Evolutionary conservation across 2,888 invertebrate genomes (phyloP).

Genomic region (Oligia strigilis): DNA sequence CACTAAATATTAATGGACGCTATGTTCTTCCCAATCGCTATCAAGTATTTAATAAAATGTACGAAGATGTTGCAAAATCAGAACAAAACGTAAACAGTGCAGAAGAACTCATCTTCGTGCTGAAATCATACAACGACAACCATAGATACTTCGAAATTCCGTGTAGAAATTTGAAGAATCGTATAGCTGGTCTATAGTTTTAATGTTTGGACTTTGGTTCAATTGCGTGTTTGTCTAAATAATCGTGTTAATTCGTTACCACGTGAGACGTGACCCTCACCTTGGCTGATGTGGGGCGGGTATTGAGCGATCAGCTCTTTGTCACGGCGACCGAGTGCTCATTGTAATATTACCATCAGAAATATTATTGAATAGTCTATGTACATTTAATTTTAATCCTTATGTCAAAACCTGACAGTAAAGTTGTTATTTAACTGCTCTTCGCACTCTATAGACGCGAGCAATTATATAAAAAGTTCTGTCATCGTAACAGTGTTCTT

Average conservation of each 20-base stretch:
- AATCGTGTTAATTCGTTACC: conserved; percentile 16
- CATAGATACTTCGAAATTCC: background rate
- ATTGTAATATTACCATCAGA: background rate
- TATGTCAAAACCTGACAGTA: background rate
- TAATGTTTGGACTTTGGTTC: conserved; percentile 3
- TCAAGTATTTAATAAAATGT: conserved; percentile 8
- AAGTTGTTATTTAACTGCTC: background rate
- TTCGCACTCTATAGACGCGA: too few species aligned
- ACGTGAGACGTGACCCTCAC: conserved; percentile 56
- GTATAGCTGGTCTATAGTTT: background rate
- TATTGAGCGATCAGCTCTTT: conserved; percentile 25
- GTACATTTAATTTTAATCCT: background rate
- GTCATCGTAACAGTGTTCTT: background rate
- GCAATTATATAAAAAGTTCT: background rate
- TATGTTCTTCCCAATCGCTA: conserved; percentile 6
- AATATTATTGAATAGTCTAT: background rate
- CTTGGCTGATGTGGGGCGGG: conserved; percentile 50
- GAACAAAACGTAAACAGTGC: background rate
- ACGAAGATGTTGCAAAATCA: background rate
- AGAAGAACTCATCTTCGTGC: background rate
- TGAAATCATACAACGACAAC: background rate
- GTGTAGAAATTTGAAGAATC: background rate
- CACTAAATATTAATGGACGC: conserved; percentile 13
- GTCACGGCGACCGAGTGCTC: conserved; percentile 2
- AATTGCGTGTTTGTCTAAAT: conserved; percentile 43